Conservation (phyloP, 2,113 vertebrate species). For the Phaetusa simplex region DNA sequence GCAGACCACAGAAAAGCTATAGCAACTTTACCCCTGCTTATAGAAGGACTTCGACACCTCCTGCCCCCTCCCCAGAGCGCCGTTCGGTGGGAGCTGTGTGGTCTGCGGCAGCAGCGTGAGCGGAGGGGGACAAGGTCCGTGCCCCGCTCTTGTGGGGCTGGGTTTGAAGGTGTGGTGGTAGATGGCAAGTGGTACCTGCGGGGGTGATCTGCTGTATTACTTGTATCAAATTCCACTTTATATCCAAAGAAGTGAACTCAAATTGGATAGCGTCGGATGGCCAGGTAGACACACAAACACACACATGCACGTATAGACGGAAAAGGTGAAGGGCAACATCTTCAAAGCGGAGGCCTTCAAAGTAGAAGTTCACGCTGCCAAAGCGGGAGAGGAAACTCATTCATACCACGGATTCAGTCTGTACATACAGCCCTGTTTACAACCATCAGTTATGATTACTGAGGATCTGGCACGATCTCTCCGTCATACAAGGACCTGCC, state of each 20-base stretch:
- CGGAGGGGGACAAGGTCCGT: neutral
- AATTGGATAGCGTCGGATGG: accelerated
- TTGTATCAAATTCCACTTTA: neutral
- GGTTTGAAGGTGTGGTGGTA: neutral
- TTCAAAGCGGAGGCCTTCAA: neutral
- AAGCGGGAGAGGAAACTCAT: neutral
- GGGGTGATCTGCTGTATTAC: neutral
- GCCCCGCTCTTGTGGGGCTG: neutral
- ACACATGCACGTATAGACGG: accelerated
- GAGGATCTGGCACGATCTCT: neutral
- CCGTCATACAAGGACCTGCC: neutral
- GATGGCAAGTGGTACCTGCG: neutral
- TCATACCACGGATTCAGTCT: neutral
- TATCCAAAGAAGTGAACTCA: neutral
- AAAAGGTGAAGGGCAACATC: neutral
- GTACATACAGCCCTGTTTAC: neutral
- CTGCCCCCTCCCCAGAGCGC: neutral
- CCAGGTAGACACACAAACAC: neutral
- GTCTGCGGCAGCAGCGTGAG: neutral
- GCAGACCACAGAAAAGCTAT: neutral
- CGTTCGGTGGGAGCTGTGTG: neutral
- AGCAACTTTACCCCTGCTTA: neutral
- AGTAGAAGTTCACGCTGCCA: neutral
- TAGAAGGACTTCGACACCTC: neutral
- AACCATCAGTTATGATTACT: too few species aligned